Evolutionary conservation across 2,888 invertebrate species (phyloP).

Genomic region (Carterocephalus palaemon): DNA sequence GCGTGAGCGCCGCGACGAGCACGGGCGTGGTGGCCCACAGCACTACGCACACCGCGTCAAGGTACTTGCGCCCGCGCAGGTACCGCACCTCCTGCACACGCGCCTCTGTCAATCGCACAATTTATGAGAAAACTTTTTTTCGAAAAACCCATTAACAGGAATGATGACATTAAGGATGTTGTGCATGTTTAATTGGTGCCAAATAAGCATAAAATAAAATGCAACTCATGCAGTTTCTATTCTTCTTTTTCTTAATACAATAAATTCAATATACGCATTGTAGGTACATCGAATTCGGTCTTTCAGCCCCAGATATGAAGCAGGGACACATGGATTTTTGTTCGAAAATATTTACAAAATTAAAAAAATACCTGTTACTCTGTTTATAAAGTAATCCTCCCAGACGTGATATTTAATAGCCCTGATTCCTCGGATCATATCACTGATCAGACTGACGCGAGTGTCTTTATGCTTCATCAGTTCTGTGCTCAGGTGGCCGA

Average conservation of each 20-base stretch:
- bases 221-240: no score
- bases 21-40: constrained; percentile 99
- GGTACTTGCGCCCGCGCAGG: constrained; percentile 92
- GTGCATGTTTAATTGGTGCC: no score
- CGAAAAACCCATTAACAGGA: background rate
- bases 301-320: no score
- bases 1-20: constrained; percentile 89
- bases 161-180: no score
- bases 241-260: no score
- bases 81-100: constrained; percentile 86
- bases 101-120: constrained; percentile 65
- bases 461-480: constrained; percentile 95
- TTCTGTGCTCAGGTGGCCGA: constrained; percentile 89
- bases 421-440: constrained; percentile 91
- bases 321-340: no score
- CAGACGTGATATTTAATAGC: constrained; percentile 95
- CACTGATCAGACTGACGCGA: constrained; percentile 91
- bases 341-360: no score
- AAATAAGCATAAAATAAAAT: no score
- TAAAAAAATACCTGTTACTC: constrained; percentile 85
- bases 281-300: no score
- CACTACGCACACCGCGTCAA: constrained; percentile 98
- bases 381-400: constrained; percentile 91
- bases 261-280: no score
- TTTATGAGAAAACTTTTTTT: background rate